Evolutionary conservation across 2,888 invertebrate species (phyloP), one percentile per base, ranked within the genome.

Genomic region (Crioceris asparagi): DNA sequence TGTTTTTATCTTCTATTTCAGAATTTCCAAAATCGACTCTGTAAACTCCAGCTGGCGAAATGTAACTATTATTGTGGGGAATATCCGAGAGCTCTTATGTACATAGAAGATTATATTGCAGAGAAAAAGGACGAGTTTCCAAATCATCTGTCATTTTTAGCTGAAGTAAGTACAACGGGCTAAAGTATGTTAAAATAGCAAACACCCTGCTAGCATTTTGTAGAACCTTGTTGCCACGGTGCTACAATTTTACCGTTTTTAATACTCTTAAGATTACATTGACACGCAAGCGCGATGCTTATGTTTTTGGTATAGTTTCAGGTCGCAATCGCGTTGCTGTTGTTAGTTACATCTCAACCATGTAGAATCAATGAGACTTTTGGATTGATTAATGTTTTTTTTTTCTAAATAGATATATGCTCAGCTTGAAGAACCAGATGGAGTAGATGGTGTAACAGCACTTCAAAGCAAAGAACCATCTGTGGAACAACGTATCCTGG

Each of bases 381-480:
- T 10, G 10, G 10, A 23, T 17, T 40, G 35, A 29, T 8, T n/a
- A 23, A 27, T 33, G 21, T 25, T 25, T 5, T 31, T 26, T 30
- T 39, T 31, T 49, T 52, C 21, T n/a, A n/a, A n/a, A n/a, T 42
- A 87, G 68, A 79, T 94, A 50, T 93, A 93, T 59, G 83, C 86
- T 0, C 73, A 84, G 41, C 61, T 96, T 43, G 84, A 90, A 60
- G 93, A 96, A 59, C 79, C 90, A 0, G 94, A 96, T 62, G 86
- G 88, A 7, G 84, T 94, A 1, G 78, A 83, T 45, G 93, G 82
- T 6, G 77, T 84, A 6, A 71, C 80, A 34, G 81, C 83, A 10
- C 72, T 85, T 45, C 78, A 87, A 54, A 72, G 79, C 38, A 74
- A 74, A 0, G 79, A 83, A 50, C 83, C 90, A 2, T 81, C 83